Conservation (phyloP, 2,113 vertebrate species). For the Cettia cetti region DNA sequence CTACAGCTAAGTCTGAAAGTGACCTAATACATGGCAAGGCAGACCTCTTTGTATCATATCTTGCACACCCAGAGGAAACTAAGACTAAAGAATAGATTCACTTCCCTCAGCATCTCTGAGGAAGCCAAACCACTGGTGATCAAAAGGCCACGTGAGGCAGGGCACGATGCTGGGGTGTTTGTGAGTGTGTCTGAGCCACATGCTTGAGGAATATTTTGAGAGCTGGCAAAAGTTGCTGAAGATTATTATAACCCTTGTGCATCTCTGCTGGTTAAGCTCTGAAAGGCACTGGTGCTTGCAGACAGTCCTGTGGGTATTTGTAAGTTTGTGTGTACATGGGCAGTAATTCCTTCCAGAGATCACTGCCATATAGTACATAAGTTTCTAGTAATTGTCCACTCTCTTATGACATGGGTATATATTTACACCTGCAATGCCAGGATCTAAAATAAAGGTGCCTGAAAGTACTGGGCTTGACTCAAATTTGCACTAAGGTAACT, state of each 20-base stretch:
- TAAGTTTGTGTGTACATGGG: fast-evolving
- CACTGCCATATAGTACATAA: background rate
- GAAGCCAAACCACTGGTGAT: background rate
- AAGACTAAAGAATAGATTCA: background rate
- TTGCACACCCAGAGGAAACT: background rate
- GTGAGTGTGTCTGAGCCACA: background rate
- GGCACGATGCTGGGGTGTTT: background rate
- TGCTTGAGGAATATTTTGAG: background rate
- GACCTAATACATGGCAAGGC: background rate
- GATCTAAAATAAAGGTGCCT: background rate
- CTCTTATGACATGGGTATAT: background rate
- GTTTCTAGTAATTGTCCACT: background rate
- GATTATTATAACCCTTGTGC: background rate
- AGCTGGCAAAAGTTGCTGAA: background rate
- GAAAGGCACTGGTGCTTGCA: background rate
- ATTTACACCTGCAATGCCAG: background rate
- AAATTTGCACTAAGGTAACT: background rate
- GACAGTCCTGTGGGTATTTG: background rate
- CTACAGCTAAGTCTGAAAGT: background rate
- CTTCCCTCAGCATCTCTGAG: background rate
- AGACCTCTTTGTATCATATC: background rate
- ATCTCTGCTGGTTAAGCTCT: background rate
- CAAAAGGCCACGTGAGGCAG: background rate
- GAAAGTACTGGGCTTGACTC: background rate
- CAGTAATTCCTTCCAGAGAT: background rate